A percentile compares a stretch with the other conserved stretches of the same genome.
Conservation (phyloP, 2,113 vertebrate species). For the Cacatua alba region DNA sequence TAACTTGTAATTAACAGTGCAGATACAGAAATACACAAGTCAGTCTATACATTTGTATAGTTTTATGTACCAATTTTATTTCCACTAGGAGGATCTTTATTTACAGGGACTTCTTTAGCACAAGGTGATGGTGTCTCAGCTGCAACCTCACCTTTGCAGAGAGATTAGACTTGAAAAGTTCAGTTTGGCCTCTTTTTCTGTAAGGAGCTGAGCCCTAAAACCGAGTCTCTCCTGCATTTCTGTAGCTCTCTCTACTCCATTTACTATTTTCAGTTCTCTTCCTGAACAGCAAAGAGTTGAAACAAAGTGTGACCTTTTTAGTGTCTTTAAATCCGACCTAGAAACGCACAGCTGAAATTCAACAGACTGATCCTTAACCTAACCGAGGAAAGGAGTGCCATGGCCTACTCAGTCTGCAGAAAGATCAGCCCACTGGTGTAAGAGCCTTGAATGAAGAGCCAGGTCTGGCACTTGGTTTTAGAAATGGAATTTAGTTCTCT, state of each 20-base stretch:
- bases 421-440: background rate
- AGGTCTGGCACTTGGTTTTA: background rate
- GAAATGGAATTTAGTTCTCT: background rate
- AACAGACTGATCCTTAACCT: background rate
- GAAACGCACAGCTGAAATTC: background rate
- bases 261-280: constrained; percentile 7
- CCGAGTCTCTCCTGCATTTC: background rate
- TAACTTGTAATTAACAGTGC: background rate
- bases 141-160: background rate
- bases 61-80: background rate
- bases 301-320: background rate
- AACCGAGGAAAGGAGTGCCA: background rate
- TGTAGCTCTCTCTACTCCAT: background rate
- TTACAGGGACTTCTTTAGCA: background rate
- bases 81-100: background rate
- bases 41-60: background rate
- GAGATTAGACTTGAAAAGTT: background rate
- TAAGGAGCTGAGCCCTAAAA: background rate
- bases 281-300: background rate
- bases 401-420: background rate
- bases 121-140: background rate
- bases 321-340: background rate
- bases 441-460: background rate
- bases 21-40: background rate
- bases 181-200: background rate